These are phyloP conservation scores for Thymallus thymallus DNA, from an alignment of 2,113 vertebrate genomes.

Conservation along the genomic window DNA sequence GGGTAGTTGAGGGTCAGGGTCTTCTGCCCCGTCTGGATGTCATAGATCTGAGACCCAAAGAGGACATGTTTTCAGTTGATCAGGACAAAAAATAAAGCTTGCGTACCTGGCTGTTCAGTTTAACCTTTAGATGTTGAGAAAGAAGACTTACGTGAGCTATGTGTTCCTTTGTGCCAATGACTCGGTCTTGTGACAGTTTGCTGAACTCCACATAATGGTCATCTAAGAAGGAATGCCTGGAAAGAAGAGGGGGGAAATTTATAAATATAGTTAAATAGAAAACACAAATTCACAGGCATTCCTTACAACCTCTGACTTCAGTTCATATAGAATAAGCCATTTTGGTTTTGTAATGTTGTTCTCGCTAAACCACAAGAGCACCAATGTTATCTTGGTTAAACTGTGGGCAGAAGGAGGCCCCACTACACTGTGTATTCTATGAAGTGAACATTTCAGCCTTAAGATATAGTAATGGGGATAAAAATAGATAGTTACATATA, in stretches of 20 bases:
- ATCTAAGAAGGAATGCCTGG: constrained; percentile 94
- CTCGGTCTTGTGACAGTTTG: constrained; percentile 96
- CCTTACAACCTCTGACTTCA: too few relatives aligned
- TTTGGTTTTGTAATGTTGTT: neutral
- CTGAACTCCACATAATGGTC: constrained; percentile 99
- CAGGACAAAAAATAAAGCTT: neutral
- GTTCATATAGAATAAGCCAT: too few relatives aligned
- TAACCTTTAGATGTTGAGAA: neutral
- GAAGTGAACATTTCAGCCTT: constrained; percentile 35
- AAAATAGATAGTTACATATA: too few relatives aligned
- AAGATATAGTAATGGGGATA: constrained; percentile 7
- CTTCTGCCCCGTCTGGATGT: constrained; percentile 97
- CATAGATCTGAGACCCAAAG: constrained; percentile 84
- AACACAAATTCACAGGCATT: too few relatives aligned
- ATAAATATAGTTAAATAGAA: too few relatives aligned
- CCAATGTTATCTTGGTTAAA: constrained; percentile 34
- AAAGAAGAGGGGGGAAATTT: constrained; percentile 17
- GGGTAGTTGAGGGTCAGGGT: constrained; percentile 96
- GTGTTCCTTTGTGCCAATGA: constrained; percentile 97
- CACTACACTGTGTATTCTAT: constrained; percentile 30
- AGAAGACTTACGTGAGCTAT: constrained; percentile 84
- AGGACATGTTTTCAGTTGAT: too few relatives aligned
- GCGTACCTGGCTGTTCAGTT: neutral
- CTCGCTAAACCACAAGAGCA: constrained; percentile 8
- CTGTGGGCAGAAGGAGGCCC: constrained; percentile 26